A percentile compares a stretch with the other conserved stretches of the same genome.
phyloP scores from a whole-genome alignment of 2,888 invertebrate species.

The Acrobeloides nanus region DNA sequence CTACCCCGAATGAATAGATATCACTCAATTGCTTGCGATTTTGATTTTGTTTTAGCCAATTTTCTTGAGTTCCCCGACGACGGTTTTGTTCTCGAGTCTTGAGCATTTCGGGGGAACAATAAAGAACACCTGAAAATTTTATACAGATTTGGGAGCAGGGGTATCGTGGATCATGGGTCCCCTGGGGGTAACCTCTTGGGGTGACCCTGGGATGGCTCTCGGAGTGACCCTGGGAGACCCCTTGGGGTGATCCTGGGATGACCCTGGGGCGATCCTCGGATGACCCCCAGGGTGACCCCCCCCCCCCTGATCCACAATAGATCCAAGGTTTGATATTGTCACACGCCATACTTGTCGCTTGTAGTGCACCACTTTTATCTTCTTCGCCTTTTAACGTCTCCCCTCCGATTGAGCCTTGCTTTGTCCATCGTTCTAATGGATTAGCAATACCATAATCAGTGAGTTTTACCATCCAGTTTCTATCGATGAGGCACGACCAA shows the following conservation, averaged over 20 bases:
- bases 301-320: no score
- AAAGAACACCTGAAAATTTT: conserved; percentile 27
- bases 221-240: no score
- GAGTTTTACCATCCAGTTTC: conserved; percentile 51
- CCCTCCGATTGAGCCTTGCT: conserved; percentile 34
- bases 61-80: conserved; percentile 34
- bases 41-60: conserved; percentile 37
- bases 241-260: no score
- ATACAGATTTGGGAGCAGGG: no score
- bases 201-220: no score
- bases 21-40: conserved; percentile 32
- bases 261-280: no score
- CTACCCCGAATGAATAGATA: conserved; percentile 45
- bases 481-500: conserved; percentile 49
- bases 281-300: no score
- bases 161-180: no score
- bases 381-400: conserved; percentile 44
- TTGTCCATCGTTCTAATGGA: conserved; percentile 48
- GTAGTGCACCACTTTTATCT: conserved; percentile 40
- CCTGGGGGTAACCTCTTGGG: no score
- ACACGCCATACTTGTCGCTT: conserved; percentile 38
- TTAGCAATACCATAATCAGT: conserved; percentile 50
- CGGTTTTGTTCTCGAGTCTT: conserved; percentile 38
- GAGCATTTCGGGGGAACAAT: conserved; percentile 41
- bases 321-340: no score